Percentiles rank a stretch among this genome's conserved stretches.
Conservation (phyloP, 2,888 invertebrate species). For the Brachyptera putata region DNA sequence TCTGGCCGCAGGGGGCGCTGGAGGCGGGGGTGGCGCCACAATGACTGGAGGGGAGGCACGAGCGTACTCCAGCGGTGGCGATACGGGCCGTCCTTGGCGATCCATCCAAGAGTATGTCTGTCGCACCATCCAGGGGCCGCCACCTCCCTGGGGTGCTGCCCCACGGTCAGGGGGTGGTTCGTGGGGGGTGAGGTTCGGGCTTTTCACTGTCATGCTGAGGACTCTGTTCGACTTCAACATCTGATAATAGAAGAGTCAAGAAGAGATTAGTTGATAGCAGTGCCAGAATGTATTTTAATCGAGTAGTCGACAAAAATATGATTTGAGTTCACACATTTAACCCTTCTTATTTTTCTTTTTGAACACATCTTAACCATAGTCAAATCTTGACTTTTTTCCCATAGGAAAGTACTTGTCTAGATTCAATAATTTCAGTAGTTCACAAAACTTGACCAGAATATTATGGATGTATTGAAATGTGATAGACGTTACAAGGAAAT, state of each 20-base stretch:
- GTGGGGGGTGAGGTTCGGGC: conserved; percentile 65
- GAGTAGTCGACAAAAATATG: too few species aligned
- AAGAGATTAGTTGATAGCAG: too few species aligned
- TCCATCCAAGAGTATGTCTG: conserved; percentile 95
- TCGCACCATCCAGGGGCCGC: conserved; percentile 52
- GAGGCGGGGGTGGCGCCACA: conserved; percentile 42
- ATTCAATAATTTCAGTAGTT: too few species aligned
- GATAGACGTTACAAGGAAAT: too few species aligned
- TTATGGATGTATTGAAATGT: too few species aligned
- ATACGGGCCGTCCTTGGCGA: conserved; percentile 79
- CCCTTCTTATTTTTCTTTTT: too few species aligned
- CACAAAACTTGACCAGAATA: too few species aligned
- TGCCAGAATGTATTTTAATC: too few species aligned
- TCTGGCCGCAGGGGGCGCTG: conserved; percentile 36
- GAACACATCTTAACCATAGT: too few species aligned
- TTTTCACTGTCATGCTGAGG: conserved; percentile 83
- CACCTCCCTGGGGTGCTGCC: conserved; percentile 48
- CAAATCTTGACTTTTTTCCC: too few species aligned
- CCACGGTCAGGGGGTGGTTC: conserved; percentile 34
- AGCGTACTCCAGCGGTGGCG: conserved; percentile 73
- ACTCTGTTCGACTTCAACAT: conserved; percentile 86
- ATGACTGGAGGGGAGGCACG: conserved; percentile 42
- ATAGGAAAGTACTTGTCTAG: too few species aligned
- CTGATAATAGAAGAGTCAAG: conserved; percentile 48
- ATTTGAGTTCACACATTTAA: too few species aligned